Evolutionary conservation across 2,888 invertebrate genomes (phyloP), one percentile per base, ranked within the genome.

Genomic region (Phengaris alcon): DNA sequence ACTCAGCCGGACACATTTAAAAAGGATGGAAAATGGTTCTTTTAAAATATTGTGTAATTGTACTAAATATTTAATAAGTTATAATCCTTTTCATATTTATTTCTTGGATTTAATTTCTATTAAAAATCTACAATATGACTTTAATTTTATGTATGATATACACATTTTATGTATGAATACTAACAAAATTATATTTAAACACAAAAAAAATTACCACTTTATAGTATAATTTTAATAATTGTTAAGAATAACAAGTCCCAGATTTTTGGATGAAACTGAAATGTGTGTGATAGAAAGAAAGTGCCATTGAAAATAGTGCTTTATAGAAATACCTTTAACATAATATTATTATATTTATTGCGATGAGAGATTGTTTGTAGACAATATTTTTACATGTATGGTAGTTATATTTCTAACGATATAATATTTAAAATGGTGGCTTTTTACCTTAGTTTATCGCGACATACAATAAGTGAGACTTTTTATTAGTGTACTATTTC

Each of bases 291-390:
- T 87, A 81, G 81, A 83, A 87, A 81, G 86, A 78, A 85, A 88
- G 91, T 90, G 90, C 91, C 91, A 90, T 90, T 80, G 78, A 79
- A 77, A 83, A 85, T 83, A 85, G 90, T 89, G 90, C 90, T 90
- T 90, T 90, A 89, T 35, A 35, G 35, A 35, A 86, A 83, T 52
- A 72, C 35, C 52, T 72, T 48, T 54, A 52, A 72, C 72, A 64
- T 72, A 52, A 48, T 48, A 52, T 2, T 51, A 69, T 8, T 48
- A 69, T 72, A 22, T 72, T 55, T 8, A 54, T 55, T 75, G 46
- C 52, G 46, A 76, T 57, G 12, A 64, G 51, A 64, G 51, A 64
- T 54, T 46, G 68, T 54, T 35, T 73, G 35, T 13, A 73, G 22
- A 68, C 44, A 75, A 55, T 75, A 75, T 73, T 74, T 72, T 74